A percentile compares a stretch with the other conserved stretches of the same genome.
These are phyloP conservation scores for Melopsittacus undulatus DNA, from an alignment of 2,797 vertebrate genomes.

Conservation along the genomic window DNA sequence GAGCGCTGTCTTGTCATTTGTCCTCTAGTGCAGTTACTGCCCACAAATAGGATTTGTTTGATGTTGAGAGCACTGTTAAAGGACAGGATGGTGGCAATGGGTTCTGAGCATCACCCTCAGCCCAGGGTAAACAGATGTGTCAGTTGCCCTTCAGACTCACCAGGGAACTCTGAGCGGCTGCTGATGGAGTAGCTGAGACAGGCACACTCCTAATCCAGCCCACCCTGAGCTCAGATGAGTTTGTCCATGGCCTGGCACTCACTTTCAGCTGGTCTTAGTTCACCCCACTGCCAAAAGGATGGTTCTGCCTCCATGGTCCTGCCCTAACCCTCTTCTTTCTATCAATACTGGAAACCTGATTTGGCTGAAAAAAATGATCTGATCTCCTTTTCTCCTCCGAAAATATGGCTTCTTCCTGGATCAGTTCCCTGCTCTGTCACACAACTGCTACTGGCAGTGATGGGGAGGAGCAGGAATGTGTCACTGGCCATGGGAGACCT, in stretches of 20 bases:
- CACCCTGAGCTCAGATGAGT: neutral
- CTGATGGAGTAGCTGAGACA: neutral
- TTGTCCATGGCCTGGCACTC: neutral
- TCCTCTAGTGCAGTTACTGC: neutral
- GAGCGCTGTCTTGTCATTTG: accelerated
- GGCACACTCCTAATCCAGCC: neutral
- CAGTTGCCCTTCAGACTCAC: neutral
- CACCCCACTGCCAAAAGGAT: neutral
- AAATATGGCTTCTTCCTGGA: neutral
- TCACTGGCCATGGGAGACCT: neutral
- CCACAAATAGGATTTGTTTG: neutral
- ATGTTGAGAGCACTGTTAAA: neutral
- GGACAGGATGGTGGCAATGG: neutral
- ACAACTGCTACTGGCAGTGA: neutral
- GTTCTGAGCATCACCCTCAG: neutral
- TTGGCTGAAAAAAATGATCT: neutral
- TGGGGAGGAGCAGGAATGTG: neutral
- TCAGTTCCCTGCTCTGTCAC: neutral
- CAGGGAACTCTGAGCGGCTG: neutral
- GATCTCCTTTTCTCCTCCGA: neutral
- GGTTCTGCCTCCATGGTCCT: neutral
- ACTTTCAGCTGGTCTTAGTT: neutral
- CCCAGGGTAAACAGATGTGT: neutral
- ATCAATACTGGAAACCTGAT: neutral
- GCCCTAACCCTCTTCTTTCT: neutral